These are phyloP conservation scores for Melanostigma gelatinosum DNA, from an alignment of 2,113 vertebrate genomes.

Conservation along the genomic window DNA sequence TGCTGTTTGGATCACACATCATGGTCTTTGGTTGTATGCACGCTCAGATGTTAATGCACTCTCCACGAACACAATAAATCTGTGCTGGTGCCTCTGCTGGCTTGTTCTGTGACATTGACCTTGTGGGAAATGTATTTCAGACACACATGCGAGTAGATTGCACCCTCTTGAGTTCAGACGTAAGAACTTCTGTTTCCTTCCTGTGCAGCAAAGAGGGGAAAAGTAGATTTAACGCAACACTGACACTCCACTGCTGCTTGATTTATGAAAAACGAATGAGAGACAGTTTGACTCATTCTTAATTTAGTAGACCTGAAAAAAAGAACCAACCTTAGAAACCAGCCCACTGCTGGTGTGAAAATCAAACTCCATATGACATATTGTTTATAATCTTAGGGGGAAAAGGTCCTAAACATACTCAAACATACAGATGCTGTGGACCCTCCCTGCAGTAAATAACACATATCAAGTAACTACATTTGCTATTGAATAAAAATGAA, in stretches of 20 bases:
- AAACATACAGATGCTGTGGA: background rate
- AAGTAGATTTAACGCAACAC: background rate
- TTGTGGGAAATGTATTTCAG: background rate
- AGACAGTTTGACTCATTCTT: background rate
- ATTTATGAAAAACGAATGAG: background rate
- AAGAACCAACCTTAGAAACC: background rate
- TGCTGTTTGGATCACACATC: background rate
- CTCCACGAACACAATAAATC: background rate
- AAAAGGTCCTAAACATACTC: background rate
- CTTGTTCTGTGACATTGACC: background rate
- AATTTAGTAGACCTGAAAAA: background rate
- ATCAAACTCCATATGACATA: background rate
- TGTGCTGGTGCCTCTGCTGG: background rate
- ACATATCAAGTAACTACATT: background rate
- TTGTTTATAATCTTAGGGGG: background rate
- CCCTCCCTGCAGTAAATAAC: background rate
- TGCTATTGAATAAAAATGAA: background rate
- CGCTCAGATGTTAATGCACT: background rate
- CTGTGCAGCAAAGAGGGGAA: background rate
- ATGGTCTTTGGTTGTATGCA: background rate
- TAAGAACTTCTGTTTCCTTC: background rate
- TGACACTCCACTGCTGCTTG: background rate
- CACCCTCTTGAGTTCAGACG: conserved; percentile 57
- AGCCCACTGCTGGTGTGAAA: background rate
- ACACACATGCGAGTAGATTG: conserved; percentile 15